phyloP scores from a whole-genome alignment of 2,113 vertebrate species.

The Apaloderma vittatum region DNA sequence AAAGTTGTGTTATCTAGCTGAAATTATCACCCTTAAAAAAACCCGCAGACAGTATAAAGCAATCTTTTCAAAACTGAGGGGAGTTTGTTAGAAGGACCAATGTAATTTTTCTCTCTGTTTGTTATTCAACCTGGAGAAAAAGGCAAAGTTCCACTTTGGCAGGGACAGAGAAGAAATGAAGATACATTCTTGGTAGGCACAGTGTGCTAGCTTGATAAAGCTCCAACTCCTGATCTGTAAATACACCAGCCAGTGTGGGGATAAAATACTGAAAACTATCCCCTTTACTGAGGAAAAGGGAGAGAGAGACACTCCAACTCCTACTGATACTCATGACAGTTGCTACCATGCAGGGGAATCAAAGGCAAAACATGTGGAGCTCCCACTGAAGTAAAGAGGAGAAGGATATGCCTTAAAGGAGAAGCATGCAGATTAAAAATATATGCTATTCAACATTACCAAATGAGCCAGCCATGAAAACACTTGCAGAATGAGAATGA shows the following conservation, averaged over 20 bases:
- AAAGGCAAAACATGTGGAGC: slow-evolving; percentile 44
- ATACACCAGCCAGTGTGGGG: not conserved
- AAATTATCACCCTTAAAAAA: not conserved
- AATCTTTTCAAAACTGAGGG: not conserved
- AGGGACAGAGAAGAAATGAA: not conserved
- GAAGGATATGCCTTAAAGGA: slow-evolving; percentile 30
- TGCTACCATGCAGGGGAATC: slow-evolving; percentile 29
- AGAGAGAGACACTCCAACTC: slow-evolving; percentile 1
- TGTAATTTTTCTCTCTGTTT: not conserved
- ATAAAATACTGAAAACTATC: not conserved
- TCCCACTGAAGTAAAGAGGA: slow-evolving; percentile 3
- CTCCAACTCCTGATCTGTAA: not conserved
- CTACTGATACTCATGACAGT: slow-evolving; percentile 41
- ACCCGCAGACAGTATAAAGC: not conserved
- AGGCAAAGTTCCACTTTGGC: not conserved
- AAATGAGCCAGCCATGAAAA: slow-evolving; percentile 14
- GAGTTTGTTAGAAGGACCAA: not conserved
- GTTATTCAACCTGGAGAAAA: not conserved
- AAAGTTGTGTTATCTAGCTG: not conserved
- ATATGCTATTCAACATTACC: not conserved
- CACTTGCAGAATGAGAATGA: not conserved
- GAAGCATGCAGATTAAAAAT: slow-evolving; percentile 43
- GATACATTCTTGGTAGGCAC: not conserved
- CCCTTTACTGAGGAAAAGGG: not conserved
- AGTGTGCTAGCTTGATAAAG: not conserved